A percentile compares a stretch with the other conserved stretches of the same genome.
These are phyloP conservation scores for Electrophaes corylata DNA, from an alignment of 2,888 invertebrate genomes.

Conservation along the genomic window DNA sequence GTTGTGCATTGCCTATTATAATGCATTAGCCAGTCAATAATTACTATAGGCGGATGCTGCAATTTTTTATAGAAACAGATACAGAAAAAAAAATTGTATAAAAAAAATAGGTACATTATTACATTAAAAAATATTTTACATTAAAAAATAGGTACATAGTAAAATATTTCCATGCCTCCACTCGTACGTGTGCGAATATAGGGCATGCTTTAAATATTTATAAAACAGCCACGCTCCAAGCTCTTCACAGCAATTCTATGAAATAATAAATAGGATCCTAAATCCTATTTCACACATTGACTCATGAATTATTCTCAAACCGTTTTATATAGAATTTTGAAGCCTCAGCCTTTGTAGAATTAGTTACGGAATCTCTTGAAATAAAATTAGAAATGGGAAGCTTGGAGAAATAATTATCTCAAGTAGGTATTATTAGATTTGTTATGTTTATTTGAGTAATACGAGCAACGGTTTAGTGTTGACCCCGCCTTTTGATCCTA, in stretches of 20 bases:
- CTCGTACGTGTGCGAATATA: constrained; percentile 3
- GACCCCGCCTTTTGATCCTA: too few species aligned
- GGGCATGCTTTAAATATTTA: constrained; percentile 12
- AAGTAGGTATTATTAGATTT: background rate
- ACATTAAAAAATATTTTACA: background rate
- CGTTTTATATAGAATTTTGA: constrained; percentile 18
- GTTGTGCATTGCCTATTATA: too few species aligned
- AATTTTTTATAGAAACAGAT: too few species aligned
- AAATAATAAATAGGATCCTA: constrained; percentile 21
- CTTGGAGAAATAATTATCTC: background rate
- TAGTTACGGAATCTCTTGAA: too few species aligned
- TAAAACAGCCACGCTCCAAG: background rate
- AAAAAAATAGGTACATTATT: too few species aligned
- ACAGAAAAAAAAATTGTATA: too few species aligned
- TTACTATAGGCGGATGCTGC: too few species aligned
- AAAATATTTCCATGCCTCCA: background rate
- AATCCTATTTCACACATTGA: constrained; percentile 12
- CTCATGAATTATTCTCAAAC: constrained; percentile 29
- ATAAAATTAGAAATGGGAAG: background rate
- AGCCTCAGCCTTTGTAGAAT: background rate
- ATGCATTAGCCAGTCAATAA: too few species aligned
- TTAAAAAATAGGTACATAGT: background rate
- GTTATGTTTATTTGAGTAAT: background rate
- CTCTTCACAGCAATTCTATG: constrained; percentile 1
- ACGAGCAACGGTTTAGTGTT: too few species aligned